These are phyloP conservation scores for Hipposideros armiger DNA, from an alignment of 2,113 vertebrate species.

Conservation along the genomic window DNA sequence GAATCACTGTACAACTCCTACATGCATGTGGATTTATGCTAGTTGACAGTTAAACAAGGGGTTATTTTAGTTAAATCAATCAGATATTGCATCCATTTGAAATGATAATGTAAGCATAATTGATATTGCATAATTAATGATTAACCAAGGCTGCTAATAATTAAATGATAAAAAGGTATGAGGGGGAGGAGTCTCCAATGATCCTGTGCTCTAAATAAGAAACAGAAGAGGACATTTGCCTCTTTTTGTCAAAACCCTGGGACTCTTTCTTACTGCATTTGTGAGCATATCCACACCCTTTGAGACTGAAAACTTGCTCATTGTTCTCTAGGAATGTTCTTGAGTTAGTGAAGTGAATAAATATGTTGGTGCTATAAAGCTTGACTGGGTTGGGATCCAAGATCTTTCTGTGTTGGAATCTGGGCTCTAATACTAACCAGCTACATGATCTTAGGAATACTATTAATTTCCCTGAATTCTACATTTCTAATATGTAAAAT, in stretches of 20 bases:
- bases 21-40: constrained; percentile 76
- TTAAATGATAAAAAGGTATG: constrained; percentile 70
- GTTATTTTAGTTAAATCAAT: constrained; percentile 83
- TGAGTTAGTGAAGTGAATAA: background rate
- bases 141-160: constrained; percentile 76
- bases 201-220: constrained; percentile 66
- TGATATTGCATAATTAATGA: constrained; percentile 83
- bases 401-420: background rate
- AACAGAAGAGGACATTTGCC: background rate
- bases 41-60: constrained; percentile 77
- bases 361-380: background rate
- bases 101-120: constrained; percentile 68
- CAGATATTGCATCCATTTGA: constrained; percentile 78
- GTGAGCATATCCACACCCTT: background rate
- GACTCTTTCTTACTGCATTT: background rate
- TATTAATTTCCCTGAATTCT: background rate
- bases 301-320: background rate
- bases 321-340: background rate
- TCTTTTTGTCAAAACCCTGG: background rate
- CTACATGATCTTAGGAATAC: background rate
- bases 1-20: constrained; percentile 70
- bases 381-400: background rate
- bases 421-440: background rate
- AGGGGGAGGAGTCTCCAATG: constrained; percentile 22
- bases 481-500: background rate